Evolutionary conservation across 2,113 vertebrate genomes (phyloP), one percentile per base, ranked within the genome.

Genomic region (Pelobates fuscus): DNA sequence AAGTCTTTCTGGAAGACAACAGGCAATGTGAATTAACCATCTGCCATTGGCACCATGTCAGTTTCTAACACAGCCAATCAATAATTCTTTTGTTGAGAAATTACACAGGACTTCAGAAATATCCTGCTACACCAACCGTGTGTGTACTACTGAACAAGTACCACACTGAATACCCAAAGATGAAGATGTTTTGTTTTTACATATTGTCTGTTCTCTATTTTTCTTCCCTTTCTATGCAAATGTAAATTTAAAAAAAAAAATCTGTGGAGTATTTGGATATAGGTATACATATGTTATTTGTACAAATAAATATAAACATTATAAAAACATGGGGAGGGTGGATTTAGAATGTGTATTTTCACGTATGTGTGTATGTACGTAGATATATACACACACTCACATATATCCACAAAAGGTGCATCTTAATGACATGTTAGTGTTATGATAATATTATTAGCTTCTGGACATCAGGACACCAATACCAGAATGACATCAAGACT

Each of bases 151-250:
- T 84, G 81, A 87, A 83, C 82, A 75, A 85, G 82, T 85, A 41
- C 84, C 82, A 85, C 85, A 90, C 90, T 88, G 82, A 89, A 89
- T 87, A 92, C 92, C 95, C 95, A 96, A 94, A 96, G 94, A 97
- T 70, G 10, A 90, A 81, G 84, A 86, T 89, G 84, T 90, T 89
- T 83, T 91, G 84, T 86, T 89, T 94, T 93, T 91, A 85, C 85
- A 82, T 85, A 83, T 79, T 81, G 49, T 78, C 79, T 89, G 79
- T 86, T 86, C 87, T 89, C 87, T 78, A 85, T 84, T 91, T 87
- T 90, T 88, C 88, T 87, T 88, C 90, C 89, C 86, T 92, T 94
- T 95, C 96, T 99, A 98, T 98, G 97, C 97, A 98, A 95, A 80
- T 98, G 95, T 96, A 96, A 89, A 96, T 94, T 93, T 91, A 89